Conservation (phyloP, 2,113 vertebrate species). For the Cephalopterus ornatus region DNA sequence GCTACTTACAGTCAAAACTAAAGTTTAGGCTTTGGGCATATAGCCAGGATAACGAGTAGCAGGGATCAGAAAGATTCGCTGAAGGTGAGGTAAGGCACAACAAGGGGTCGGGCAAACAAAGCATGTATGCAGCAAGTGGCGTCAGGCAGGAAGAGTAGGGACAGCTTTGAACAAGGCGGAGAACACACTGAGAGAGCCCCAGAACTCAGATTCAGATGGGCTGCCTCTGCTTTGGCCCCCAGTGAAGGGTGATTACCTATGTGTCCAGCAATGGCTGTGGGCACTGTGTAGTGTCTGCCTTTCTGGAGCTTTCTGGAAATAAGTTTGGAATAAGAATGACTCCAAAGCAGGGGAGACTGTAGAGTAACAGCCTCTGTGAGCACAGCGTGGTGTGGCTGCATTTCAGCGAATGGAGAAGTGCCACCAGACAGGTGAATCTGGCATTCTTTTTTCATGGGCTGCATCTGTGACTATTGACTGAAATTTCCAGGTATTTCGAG, state of each 20-base stretch:
- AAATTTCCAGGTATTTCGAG: background rate
- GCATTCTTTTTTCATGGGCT: background rate
- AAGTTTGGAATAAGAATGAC: background rate
- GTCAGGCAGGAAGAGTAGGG: background rate
- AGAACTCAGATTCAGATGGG: background rate
- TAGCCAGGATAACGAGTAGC: background rate
- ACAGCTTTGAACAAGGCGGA: background rate
- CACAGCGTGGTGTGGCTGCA: background rate
- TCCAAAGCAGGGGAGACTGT: background rate
- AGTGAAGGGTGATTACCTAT: background rate
- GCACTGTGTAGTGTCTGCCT: background rate
- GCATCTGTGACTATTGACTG: background rate
- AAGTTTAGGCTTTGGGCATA: background rate
- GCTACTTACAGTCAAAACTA: background rate
- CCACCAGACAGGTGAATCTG: background rate
- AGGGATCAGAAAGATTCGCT: background rate
- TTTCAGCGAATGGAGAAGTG: background rate
- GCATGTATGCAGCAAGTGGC: background rate
- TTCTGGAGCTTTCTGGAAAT: background rate
- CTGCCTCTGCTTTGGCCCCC: background rate
- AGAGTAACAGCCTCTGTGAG: fast-evolving
- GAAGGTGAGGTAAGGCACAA: background rate
- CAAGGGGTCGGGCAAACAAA: background rate
- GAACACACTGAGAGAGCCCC: background rate
- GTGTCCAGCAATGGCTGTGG: fast-evolving